These are phyloP conservation scores for Pocillopora verrucosa DNA, from an alignment of 64 coral and sea anemone species.

Conservation along the genomic window DNA sequence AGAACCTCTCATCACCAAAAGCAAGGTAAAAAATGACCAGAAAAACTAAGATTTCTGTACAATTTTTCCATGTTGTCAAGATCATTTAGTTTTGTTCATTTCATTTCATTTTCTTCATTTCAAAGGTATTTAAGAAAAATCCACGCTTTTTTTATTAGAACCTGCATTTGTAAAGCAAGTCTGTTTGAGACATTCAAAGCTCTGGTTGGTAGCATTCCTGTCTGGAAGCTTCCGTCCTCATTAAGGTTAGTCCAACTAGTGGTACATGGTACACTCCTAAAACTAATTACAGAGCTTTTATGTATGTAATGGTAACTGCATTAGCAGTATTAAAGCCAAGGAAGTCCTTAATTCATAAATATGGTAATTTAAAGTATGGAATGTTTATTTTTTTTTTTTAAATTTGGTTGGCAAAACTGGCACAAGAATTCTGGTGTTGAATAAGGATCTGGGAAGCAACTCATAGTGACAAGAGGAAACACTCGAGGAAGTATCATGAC, in stretches of 20 bases:
- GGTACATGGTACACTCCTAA: background rate
- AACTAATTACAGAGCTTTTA: background rate
- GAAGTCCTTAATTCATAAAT: too few species aligned
- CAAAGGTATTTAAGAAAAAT: background rate
- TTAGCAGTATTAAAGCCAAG: too few species aligned
- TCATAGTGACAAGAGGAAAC: too few species aligned
- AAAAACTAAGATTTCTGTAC: too few species aligned
- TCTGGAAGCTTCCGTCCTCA: constrained; percentile 30
- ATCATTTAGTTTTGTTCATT: background rate
- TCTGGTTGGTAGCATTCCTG: constrained; percentile 33
- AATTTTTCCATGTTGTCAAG: background rate
- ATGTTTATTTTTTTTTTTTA: too few species aligned
- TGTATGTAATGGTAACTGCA: too few species aligned
- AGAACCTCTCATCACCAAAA: constrained; percentile 50
- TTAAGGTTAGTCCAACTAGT: constrained; percentile 24
- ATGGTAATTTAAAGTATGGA: too few species aligned
- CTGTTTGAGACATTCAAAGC: constrained; percentile 72
- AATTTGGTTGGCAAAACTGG: too few species aligned
- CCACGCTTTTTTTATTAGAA: constrained; percentile 14
- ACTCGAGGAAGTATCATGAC: too few species aligned
- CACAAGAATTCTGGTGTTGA: too few species aligned
- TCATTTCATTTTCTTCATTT: background rate
- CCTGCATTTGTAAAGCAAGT: constrained; percentile 74
- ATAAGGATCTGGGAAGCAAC: too few species aligned
- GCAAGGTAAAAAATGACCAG: constrained; percentile 57